phyloP scores from a whole-genome alignment of 2,797 vertebrate genomes.

The Malurus splendens region DNA sequence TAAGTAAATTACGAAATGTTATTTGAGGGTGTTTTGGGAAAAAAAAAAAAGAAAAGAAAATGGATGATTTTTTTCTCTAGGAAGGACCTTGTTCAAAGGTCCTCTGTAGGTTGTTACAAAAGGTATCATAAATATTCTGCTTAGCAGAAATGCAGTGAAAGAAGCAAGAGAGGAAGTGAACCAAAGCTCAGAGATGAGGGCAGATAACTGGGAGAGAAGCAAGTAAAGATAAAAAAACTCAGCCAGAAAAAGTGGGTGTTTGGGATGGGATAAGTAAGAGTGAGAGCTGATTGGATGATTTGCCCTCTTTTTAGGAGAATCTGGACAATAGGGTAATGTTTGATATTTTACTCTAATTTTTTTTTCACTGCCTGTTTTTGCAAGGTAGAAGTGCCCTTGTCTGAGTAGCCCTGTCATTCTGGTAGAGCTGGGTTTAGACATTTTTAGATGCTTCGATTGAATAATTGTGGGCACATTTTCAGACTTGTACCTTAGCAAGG shows the following conservation, averaged over 20 bases:
- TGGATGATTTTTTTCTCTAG: neutral
- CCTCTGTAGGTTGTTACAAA: neutral
- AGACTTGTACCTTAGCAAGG: neutral
- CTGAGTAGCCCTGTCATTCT: neutral
- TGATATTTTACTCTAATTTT: neutral
- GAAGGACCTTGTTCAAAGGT: neutral
- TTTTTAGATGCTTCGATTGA: neutral
- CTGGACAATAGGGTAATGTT: neutral
- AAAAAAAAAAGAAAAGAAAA: neutral
- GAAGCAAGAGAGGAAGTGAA: neutral
- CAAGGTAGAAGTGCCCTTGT: neutral
- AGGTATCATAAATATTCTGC: fast-evolving
- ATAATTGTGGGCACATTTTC: neutral
- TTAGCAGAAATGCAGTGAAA: neutral
- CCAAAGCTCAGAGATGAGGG: neutral
- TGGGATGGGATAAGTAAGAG: neutral
- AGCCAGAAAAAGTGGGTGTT: neutral
- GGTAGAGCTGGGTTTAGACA: neutral
- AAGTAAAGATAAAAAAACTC: neutral
- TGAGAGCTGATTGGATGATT: neutral
- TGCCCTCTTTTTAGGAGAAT: neutral
- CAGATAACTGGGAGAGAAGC: neutral
- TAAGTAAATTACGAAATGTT: neutral
- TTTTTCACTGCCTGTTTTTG: neutral
- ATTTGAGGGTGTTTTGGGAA: neutral